Conservation (phyloP, 92 coral and sea anemone species). For the Actinostola sp. region DNA sequence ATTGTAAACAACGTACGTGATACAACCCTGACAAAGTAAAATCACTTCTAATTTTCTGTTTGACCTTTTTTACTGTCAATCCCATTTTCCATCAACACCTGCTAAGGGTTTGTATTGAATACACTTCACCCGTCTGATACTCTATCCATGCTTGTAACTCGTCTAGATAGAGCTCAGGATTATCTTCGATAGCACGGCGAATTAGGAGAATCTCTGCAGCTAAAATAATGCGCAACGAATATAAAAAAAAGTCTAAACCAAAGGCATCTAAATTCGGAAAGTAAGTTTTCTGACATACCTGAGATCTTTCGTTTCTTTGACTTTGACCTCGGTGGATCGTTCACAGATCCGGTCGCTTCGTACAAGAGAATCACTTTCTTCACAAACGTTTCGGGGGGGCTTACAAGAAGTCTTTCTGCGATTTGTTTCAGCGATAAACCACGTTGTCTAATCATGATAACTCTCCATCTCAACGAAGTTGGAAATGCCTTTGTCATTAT, state of each 20-base stretch:
- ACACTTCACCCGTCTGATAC: not conserved
- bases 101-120: conserved; percentile 2
- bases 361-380: not conserved
- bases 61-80: conserved; percentile 7
- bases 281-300: not conserved
- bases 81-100: not conserved
- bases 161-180: too few relatives aligned
- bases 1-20: not conserved
- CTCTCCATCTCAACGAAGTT: conserved; percentile 2
- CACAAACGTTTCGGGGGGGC: conserved; percentile 5
- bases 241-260: not conserved
- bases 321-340: conserved; percentile 4
- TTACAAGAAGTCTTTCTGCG: conserved; percentile 5
- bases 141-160: too few relatives aligned
- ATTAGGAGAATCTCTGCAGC: not conserved
- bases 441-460: not conserved
- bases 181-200: conserved; percentile 2
- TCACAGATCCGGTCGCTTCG: not conserved
- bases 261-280: not conserved
- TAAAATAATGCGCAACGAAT: not conserved
- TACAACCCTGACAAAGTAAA: not conserved
- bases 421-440: not conserved
- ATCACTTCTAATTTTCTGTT: not conserved
- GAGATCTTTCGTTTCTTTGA: not conserved
- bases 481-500: conserved; percentile 4